Evolutionary conservation across 2,888 invertebrate species (phyloP), one percentile per base, ranked within the genome.

Genomic region (Rhodophaea formosa): DNA sequence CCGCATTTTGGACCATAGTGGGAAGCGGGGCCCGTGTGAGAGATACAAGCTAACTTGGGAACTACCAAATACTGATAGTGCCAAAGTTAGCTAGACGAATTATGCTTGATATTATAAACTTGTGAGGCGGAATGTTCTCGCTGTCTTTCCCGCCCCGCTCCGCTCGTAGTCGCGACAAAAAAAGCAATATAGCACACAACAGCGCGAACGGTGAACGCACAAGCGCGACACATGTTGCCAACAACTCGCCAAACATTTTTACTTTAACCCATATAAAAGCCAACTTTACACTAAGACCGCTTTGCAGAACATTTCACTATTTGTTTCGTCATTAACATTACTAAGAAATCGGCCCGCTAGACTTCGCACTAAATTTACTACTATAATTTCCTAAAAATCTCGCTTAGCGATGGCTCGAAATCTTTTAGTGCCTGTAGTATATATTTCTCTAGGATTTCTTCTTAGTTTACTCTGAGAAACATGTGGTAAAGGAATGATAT

Each of bases 201-300:
- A 39, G 51, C 1, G 16, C 12, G 23, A n/a, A n/a, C 17, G n/a
- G 8, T n/a, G 3, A 1, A n/a, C 23, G 17, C 10, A 23, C 5
- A 5, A 23, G 23, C 23, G 7, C 17, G 6, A n/a, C 8, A n/a
- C 5, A 35, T 32, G 10, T 35, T 12, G 59, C 57, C 64, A 72
- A 73, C 70, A 62, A 44, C 47, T 39, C 60, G 64, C 62, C 59
- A 16, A 57, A 65, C n/a, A 39, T 39, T 39, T 39, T 39, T n/a
- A 58, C 63, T 65, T 59, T 56, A 64, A 65, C 74, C 77, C 68
- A 72, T 75, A 70, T 70, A 75, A 76, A 75, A 75, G 71, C 72
- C 58, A 67, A 62, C 67, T 68, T 66, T 64, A 66, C 66, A 66
- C 62, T 62, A 65, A 45, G 8, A 14, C 8, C 30, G 30, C 16